Evolutionary conservation across 2,113 vertebrate species (phyloP).

Genomic region (Apeltes quadracus): DNA sequence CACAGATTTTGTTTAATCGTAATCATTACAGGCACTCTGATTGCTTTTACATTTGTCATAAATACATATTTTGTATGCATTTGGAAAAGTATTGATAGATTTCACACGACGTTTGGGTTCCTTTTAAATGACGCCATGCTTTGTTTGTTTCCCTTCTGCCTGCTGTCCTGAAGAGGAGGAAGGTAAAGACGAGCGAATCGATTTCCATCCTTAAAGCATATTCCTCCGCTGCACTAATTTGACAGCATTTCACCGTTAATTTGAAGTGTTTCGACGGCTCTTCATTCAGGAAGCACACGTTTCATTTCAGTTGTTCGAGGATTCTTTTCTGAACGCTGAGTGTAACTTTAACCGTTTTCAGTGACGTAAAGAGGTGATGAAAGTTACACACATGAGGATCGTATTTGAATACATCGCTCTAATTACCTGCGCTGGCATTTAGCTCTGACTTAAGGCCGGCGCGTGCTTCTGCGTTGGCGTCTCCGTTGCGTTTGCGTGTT

Average conservation of each 20-base stretch:
- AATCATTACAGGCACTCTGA: neutral
- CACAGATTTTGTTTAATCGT: neutral
- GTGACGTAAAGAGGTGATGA: neutral
- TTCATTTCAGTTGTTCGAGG: too few relatives aligned
- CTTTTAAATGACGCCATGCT: neutral
- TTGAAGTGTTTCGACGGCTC: slow-evolving; percentile 69
- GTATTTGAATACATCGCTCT: neutral
- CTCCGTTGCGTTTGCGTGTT: too few relatives aligned
- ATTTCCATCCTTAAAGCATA: slow-evolving; percentile 38
- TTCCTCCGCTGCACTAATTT: slow-evolving; percentile 69
- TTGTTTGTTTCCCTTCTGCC: slow-evolving; percentile 39
- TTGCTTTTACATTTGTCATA: neutral
- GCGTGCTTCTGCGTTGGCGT: too few relatives aligned
- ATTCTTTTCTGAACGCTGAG: neutral
- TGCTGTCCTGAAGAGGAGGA: slow-evolving; percentile 84
- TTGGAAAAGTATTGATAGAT: neutral
- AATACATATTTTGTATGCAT: neutral
- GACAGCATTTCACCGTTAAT: slow-evolving; percentile 66
- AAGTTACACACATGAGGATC: too few relatives aligned
- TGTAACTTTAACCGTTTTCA: neutral
- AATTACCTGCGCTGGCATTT: neutral
- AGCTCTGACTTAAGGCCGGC: too few relatives aligned
- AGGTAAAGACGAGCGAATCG: slow-evolving; percentile 84
- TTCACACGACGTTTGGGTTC: too few relatives aligned
- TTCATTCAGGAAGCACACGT: neutral